Percentiles rank a stretch among this genome's conserved stretches.
These are phyloP conservation scores for Pelmatolapia mariae DNA, from an alignment of 2,113 vertebrate species.

Conservation along the genomic window DNA sequence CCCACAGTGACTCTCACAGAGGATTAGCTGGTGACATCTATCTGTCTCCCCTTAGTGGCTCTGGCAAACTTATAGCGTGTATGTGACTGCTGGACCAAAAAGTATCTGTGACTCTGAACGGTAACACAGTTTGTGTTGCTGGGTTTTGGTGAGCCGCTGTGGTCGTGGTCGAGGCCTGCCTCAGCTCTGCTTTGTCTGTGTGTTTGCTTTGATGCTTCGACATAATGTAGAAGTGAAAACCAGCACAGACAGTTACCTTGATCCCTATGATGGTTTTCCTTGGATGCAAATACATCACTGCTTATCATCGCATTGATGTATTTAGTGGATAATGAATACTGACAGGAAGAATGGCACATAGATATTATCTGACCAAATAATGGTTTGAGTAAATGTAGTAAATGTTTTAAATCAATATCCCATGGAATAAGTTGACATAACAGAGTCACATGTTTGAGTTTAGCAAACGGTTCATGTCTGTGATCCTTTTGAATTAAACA, in stretches of 20 bases:
- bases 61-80: background rate
- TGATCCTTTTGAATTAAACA: background rate
- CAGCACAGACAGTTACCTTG: background rate
- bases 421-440: background rate
- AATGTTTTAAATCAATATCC: background rate
- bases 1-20: background rate
- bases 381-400: background rate
- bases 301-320: background rate
- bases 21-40: rapidly evolving
- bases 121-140: background rate
- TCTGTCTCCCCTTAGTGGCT: background rate
- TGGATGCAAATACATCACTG: background rate
- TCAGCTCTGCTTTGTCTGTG: background rate
- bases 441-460: background rate
- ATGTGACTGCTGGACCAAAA: background rate
- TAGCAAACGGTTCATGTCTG: rapidly evolving
- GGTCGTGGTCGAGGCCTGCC: background rate
- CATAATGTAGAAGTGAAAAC: background rate
- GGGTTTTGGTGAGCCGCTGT: constrained; percentile 17
- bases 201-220: background rate
- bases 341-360: background rate
- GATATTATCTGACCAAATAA: background rate
- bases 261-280: background rate
- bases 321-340: background rate
- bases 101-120: background rate